Base-by-base conservation (phyloP, 2,888 invertebrate species). In the Plebejus anna region DNA sequence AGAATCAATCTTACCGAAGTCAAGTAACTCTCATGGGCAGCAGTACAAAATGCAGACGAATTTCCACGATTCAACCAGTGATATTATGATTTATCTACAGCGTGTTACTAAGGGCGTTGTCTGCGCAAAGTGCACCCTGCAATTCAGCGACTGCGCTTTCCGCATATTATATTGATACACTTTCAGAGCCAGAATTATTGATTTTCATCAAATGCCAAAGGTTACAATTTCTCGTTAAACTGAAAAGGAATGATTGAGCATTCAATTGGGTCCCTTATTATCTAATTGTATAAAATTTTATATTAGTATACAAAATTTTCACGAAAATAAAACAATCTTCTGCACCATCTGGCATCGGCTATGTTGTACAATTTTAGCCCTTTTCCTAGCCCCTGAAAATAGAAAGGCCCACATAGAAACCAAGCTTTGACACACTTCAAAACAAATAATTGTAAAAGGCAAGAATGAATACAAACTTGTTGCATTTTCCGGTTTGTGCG, bases 81-180 rank as follows among this genome's bases (percentile, higher is more conserved):
- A 16, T 22, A 36, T 13, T 32, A 32, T 66, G 13, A 32, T 13
- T 66, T 66, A 32, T 66, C 13, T 16, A 32, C 32, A 36, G 66
- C 36, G 32, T 66, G 36, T 66, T 66, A 66, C 66, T 32, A 32
- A 76, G 51, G 73, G 73, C 73, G 73, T 73, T 73, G 47, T 0
- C 73, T 73, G 51, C 51, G 73, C 22, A 32, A 73, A 73, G 55
- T 73, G 73, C 73, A 73, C 55, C n/a, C 73, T 73, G 51, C 4
- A 55, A 4, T 22, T 47, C 28, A 11, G 73, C 73, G 73, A 51
- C 73, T 73, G 73, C 73, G 73, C 73, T 51, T 32, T 51, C 16
- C 73, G 73, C 47, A 32, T 55, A 2, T 32, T 32, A 16, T 73
- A 51, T 47, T 73, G 73, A 51, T 73, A 55, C 55, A 73, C 22